Evolutionary conservation across 2,113 vertebrate species (phyloP).

Genomic region (Orycteropus afer): DNA sequence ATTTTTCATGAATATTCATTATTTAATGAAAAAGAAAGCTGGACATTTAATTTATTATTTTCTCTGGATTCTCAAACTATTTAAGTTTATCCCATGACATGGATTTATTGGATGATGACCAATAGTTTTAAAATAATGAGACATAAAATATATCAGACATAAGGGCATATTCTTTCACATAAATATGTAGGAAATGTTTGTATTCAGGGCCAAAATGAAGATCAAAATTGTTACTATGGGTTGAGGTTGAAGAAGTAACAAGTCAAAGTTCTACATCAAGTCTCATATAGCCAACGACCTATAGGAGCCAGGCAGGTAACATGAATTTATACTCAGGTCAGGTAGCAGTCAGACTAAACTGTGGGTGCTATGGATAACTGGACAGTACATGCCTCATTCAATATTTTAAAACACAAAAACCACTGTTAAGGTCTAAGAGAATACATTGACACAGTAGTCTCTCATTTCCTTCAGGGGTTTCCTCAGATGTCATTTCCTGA

Average conservation of each 20-base stretch:
- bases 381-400: not conserved
- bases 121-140: constrained; percentile 15
- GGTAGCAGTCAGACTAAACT: not conserved
- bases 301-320: not conserved
- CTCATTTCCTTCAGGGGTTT: not conserved
- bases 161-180: not conserved
- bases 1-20: not conserved
- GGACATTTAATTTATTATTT: not conserved
- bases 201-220: not conserved
- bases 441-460: accelerated
- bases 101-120: not conserved
- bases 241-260: not conserved
- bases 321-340: not conserved
- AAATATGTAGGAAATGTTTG: not conserved
- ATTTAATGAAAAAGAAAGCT: not conserved
- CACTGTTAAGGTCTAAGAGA: not conserved
- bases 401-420: not conserved
- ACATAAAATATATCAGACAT: not conserved
- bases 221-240: not conserved
- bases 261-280: not conserved
- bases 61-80: not conserved
- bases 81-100: not conserved
- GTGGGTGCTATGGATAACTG: not conserved
- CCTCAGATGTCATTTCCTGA: not conserved
- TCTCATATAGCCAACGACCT: not conserved